A percentile compares a stretch with the other conserved stretches of the same genome.
phyloP scores from a whole-genome alignment of 2,888 invertebrate species.

The Operophtera brumata region DNA sequence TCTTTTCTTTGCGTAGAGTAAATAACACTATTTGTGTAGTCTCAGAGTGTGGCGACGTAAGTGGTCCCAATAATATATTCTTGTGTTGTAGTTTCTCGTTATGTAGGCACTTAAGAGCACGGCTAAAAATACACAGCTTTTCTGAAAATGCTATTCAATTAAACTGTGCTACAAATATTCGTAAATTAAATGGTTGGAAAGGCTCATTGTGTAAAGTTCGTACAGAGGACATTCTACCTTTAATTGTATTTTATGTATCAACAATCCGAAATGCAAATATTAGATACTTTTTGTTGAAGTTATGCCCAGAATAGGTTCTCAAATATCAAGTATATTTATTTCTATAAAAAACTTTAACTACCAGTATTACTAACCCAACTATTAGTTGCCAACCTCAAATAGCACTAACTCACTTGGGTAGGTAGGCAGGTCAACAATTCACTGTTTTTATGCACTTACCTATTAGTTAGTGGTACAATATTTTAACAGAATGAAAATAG shows the following conservation, averaged over 20 bases:
- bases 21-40: constrained; percentile 60
- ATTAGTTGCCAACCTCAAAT: too few relatives aligned
- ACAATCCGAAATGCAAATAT: constrained; percentile 6
- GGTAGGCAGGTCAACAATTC: too few relatives aligned
- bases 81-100: neutral
- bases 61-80: constrained; percentile 34
- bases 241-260: constrained; percentile 2
- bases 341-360: too few relatives aligned
- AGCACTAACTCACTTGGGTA: too few relatives aligned
- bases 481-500: too few relatives aligned
- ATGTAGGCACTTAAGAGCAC: neutral
- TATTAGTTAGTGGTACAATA: too few relatives aligned
- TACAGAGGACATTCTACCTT: neutral
- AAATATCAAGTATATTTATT: too few relatives aligned
- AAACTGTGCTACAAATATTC: constrained; percentile 5
- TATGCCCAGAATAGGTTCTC: too few relatives aligned
- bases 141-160: constrained; percentile 9
- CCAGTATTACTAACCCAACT: too few relatives aligned
- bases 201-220: constrained; percentile 3
- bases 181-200: constrained; percentile 2
- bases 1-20: constrained; percentile 52
- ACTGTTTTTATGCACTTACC: too few relatives aligned
- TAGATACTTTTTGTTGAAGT: too few relatives aligned
- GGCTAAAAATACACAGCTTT: constrained; percentile 2
- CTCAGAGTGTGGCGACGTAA: constrained; percentile 51